Percentiles rank a stretch among this genome's conserved stretches.
phyloP scores from a whole-genome alignment of 2,888 invertebrate genomes.

The Drosophila glabriapex region DNA sequence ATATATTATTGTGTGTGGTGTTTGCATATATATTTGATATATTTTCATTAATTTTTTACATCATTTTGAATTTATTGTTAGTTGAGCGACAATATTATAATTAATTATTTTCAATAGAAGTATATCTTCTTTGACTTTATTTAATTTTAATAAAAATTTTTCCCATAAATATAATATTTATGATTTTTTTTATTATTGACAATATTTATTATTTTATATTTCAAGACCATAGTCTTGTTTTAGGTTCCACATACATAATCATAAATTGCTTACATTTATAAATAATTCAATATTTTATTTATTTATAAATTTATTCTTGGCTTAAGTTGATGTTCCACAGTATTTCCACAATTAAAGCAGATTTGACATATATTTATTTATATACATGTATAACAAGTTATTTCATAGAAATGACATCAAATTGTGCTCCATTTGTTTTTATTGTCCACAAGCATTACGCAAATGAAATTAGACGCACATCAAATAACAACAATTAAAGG shows the following conservation, averaged over 20 bases:
- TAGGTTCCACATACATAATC: neutral
- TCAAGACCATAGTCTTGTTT: too few species aligned
- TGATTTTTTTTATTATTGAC: neutral
- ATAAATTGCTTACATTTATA: neutral
- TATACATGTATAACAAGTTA: conserved; percentile 1
- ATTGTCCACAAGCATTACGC: conserved; percentile 36
- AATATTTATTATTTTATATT: neutral
- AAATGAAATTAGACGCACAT: conserved; percentile 24
- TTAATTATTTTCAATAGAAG: too few species aligned
- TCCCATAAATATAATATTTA: neutral
- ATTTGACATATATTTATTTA: neutral
- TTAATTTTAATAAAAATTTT: neutral
- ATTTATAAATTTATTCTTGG: too few species aligned
- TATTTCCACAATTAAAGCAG: neutral
- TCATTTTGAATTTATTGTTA: neutral
- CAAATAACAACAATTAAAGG: conserved; percentile 40
- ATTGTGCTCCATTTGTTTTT: conserved; percentile 11
- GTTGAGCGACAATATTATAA: neutral
- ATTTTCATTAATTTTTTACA: neutral
- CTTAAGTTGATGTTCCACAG: neutral
- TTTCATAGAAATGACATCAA: conserved; percentile 15
- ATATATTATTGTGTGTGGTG: neutral
- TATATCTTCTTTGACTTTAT: neutral
- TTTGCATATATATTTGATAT: neutral
- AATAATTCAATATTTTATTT: neutral